Conservation (phyloP, 2,888 invertebrate genomes). For the Oscheius myriophilus region DNA sequence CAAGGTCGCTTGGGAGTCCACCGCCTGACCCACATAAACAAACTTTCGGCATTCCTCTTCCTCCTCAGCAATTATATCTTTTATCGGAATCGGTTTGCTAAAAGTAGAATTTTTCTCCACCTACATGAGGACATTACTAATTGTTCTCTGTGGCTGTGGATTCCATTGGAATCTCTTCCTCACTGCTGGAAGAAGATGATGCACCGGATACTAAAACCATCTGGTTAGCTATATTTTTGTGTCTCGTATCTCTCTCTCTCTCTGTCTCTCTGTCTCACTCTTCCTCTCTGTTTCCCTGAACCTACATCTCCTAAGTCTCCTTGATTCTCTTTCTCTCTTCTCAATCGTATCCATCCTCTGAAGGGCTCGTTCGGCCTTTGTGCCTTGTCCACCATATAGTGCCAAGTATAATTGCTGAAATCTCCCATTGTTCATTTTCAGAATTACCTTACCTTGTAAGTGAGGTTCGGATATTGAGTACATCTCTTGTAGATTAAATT, state of each 20-base stretch:
- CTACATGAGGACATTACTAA: conserved; percentile 1
- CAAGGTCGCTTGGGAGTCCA: conserved; percentile 31
- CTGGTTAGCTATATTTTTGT: too few species aligned
- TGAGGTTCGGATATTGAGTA: conserved; percentile 54
- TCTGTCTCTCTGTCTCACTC: not conserved
- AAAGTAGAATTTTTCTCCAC: too few species aligned
- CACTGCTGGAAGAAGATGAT: conserved; percentile 37
- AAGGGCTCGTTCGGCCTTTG: conserved; percentile 59
- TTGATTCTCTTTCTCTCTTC: conserved; percentile 19
- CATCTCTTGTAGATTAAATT: conserved; percentile 60
- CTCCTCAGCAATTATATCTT: conserved; percentile 27
- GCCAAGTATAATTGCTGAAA: conserved; percentile 60
- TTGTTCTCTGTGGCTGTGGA: too few species aligned
- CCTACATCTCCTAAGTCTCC: conserved; percentile 25
- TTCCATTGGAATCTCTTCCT: conserved; percentile 34
- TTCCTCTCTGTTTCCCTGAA: not conserved
- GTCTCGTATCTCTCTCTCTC: not conserved
- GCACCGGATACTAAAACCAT: conserved; percentile 21
- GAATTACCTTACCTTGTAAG: conserved; percentile 52
- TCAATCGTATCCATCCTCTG: conserved; percentile 46
- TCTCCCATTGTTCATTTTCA: not conserved
- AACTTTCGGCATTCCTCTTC: conserved; percentile 38
- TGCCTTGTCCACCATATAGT: conserved; percentile 54
- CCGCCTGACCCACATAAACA: conserved; percentile 37
- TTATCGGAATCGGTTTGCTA: not conserved